Evolutionary conservation across 2,113 vertebrate genomes (phyloP), one percentile per base, ranked within the genome.

Genomic region (Anas platyrhynchos): DNA sequence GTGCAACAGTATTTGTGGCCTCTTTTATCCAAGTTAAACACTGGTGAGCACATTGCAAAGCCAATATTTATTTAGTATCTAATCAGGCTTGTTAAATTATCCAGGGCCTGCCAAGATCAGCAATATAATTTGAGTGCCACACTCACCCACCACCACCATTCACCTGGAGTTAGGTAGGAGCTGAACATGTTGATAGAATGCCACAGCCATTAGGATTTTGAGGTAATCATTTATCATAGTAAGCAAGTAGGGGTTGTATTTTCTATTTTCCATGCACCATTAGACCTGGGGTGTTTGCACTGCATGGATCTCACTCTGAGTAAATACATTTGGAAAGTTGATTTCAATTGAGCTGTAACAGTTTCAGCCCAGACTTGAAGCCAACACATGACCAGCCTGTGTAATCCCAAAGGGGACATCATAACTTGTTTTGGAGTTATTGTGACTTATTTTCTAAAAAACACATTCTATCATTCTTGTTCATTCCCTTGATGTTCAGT

Each of bases 21-120:
- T 83, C 67, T 94, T 83, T 71, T 36, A 65, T 92, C 74, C 81
- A 75, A 91, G 67, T 58, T 23, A 86, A 94, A 83, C 88, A 80
- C 56, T 27, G 46, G 76, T 61, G 62, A 94, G 50, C 87, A 66
- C 44, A 44, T 46, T 83, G 87, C 76, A 91, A 88, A 88, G 81
- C 72, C 72, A 94, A 89, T 88, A 93, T 94, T 96, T 93, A 76
- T 72, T 93, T 63, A 89, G 87, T 67, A 76, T 94, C 72, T 91
- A 94, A 93, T 93, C 88, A 72, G 23, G 46, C 80, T 86, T n/a
- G n/a, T 93, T 86, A 86, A 88, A 86, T 79, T 58, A 71, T n/a
- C 29, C 52, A 34, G 73, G 27, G 7, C n/a, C 48, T 91, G 95
- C 93, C 88, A 86, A 96, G 41, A 79, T 67, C 81, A 93, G 81